Conservation (phyloP, 2,113 vertebrate species). For the Isichthys henryi region DNA sequence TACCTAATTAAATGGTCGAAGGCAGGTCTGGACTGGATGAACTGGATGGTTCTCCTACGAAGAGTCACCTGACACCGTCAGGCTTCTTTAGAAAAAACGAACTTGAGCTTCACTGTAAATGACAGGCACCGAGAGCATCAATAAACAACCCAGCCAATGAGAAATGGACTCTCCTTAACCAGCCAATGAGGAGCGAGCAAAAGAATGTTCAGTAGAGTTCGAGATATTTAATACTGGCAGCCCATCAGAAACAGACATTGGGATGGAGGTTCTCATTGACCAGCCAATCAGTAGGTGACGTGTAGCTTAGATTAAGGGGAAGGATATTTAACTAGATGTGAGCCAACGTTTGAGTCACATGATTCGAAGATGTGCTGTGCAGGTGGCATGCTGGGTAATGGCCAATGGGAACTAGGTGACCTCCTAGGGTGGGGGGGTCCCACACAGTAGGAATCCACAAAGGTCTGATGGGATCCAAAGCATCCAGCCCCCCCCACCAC, state of each 20-base stretch:
- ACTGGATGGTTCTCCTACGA: background rate
- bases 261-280: background rate
- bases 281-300: background rate
- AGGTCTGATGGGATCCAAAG: background rate
- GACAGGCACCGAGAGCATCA: background rate
- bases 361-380: background rate
- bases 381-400: background rate
- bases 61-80: background rate
- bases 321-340: background rate
- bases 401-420: background rate
- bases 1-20: background rate
- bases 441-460: background rate
- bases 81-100: background rate
- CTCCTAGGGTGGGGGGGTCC: background rate
- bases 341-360: background rate
- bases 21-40: background rate
- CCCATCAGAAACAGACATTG: background rate
- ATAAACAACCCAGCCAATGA: background rate
- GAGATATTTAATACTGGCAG: background rate
- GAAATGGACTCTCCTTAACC: background rate
- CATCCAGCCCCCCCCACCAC: background rate
- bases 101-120: background rate
- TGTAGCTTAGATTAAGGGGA: background rate
- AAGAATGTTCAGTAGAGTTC: background rate
- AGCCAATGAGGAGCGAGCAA: background rate